A percentile compares a stretch with the other conserved stretches of the same genome.
Conservation (phyloP, 2,888 invertebrate genomes). For the Neelides folsomi region DNA sequence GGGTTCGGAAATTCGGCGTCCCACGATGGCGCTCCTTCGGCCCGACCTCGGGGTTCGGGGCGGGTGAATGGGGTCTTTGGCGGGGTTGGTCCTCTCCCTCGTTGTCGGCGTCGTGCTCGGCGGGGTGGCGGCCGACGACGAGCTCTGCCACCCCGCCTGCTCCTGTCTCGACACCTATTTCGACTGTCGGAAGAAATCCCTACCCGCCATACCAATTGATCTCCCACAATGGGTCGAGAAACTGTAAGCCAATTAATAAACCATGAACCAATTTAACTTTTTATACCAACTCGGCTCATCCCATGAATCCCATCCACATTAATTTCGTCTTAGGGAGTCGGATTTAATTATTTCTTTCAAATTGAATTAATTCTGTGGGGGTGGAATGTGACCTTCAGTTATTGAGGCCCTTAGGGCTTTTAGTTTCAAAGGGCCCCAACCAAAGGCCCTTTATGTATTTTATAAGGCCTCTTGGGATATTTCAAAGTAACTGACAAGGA, state of each 20-base stretch:
- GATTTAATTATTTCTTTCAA: too few relatives aligned
- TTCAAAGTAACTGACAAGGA: background rate
- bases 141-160: constrained; percentile 40
- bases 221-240: constrained; percentile 63
- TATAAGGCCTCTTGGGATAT: too few relatives aligned
- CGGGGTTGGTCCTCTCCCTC: background rate
- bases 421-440: constrained; percentile 28
- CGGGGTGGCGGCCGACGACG: constrained; percentile 5
- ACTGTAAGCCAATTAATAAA: constrained; percentile 48
- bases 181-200: constrained; percentile 59
- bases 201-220: constrained; percentile 53
- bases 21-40: background rate
- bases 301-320: too few relatives aligned
- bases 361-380: constrained; percentile 36
- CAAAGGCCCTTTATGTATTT: too few relatives aligned
- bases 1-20: too few relatives aligned
- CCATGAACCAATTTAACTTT: too few relatives aligned
- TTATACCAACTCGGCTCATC: too few relatives aligned
- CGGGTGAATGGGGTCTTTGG: background rate
- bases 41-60: constrained; percentile 4
- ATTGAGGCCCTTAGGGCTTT: constrained; percentile 38
- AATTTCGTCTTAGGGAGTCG: too few relatives aligned
- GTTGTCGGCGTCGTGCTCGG: background rate
- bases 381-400: constrained; percentile 37
- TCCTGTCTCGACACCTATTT: constrained; percentile 58